These are phyloP conservation scores for Polypedilum vanderplanki DNA, from an alignment of 1,140 invertebrate species.

Conservation along the genomic window DNA sequence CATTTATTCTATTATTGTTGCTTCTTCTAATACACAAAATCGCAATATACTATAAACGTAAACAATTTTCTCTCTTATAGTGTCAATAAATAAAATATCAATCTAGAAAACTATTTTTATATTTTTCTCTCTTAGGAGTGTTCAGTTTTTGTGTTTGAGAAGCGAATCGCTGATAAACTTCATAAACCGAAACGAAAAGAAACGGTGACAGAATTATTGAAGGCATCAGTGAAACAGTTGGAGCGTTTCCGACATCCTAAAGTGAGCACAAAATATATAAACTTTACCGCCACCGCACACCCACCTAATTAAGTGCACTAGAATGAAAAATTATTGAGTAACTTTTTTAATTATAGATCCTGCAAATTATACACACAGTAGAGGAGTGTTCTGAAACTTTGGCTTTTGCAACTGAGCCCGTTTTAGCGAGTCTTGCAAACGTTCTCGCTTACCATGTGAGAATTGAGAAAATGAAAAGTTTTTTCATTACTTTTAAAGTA, in stretches of 20 bases:
- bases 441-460: constrained; percentile 68
- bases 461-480: constrained; percentile 30
- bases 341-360: constrained; percentile 45
- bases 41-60: too few relatives aligned
- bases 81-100: background rate
- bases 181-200: constrained; percentile 91
- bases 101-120: background rate
- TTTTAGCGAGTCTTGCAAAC: constrained; percentile 81
- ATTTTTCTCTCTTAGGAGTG: constrained; percentile 68
- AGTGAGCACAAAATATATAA: constrained; percentile 45
- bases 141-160: constrained; percentile 93
- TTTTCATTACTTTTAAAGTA: too few relatives aligned
- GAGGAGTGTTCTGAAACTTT: constrained; percentile 79
- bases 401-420: constrained; percentile 86
- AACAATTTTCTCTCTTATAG: too few relatives aligned
- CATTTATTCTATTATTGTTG: constrained; percentile 30
- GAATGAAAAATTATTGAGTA: background rate
- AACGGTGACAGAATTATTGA: constrained; percentile 82
- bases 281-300: background rate
- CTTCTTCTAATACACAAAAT: background rate
- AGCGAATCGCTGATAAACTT: constrained; percentile 85
- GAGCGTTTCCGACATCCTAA: constrained; percentile 83
- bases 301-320: constrained; percentile 29
- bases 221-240: constrained; percentile 71
- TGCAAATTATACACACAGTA: constrained; percentile 64